A percentile compares a stretch with the other conserved stretches of the same genome.
phyloP scores from a whole-genome alignment of 1,140 invertebrate genomes.

The Sarcophaga peregrina region DNA sequence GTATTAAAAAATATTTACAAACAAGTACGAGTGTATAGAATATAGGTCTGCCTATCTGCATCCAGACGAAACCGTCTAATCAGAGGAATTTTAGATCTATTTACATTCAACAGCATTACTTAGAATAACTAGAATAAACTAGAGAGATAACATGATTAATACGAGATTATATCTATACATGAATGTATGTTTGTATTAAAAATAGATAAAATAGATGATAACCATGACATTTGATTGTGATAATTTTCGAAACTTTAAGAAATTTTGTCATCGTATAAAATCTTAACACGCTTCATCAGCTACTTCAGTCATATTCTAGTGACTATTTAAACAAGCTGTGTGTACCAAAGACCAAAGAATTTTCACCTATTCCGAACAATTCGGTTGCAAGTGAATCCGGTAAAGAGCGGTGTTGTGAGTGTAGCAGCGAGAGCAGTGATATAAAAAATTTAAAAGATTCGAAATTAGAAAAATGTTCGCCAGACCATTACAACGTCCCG shows the following conservation, averaged over 20 bases:
- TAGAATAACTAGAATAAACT: not conserved
- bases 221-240: slow-evolving; percentile 14
- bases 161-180: not conserved
- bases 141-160: not conserved
- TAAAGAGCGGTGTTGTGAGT: not conserved
- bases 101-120: not conserved
- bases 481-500: slow-evolving; percentile 46
- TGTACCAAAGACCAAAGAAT: not conserved
- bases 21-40: too few relatives aligned
- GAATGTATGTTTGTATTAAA: not conserved
- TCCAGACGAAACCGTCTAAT: too few relatives aligned
- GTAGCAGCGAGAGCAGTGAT: not conserved
- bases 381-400: not conserved
- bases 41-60: too few relatives aligned
- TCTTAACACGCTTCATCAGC: not conserved
- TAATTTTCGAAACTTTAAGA: not conserved
- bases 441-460: not conserved
- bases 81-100: too few relatives aligned
- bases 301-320: not conserved
- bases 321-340: slow-evolving; percentile 19
- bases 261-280: not conserved
- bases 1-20: too few relatives aligned
- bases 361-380: not conserved
- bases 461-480: slow-evolving; percentile 48
- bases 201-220: not conserved